phyloP scores from a whole-genome alignment of 2,888 invertebrate species.

The Zele albiditarsus region DNA sequence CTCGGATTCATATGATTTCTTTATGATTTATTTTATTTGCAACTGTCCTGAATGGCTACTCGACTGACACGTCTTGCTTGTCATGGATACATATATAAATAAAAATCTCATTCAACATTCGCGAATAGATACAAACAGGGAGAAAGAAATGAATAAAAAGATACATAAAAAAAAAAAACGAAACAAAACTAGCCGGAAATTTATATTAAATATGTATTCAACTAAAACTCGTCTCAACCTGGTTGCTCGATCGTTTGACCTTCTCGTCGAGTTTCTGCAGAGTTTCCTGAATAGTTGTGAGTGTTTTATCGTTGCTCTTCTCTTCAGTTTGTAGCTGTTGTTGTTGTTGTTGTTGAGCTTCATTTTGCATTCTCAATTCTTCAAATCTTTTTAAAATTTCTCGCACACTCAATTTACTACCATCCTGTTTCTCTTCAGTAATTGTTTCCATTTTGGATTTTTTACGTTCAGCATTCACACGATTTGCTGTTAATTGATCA shows the following conservation, averaged over 20 bases:
- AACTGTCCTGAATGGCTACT: conserved; percentile 31
- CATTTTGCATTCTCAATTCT: conserved; percentile 74
- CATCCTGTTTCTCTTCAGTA: conserved; percentile 82
- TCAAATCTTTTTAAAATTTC: conserved; percentile 89
- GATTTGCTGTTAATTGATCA: conserved; percentile 57
- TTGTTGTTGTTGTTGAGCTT: conserved; percentile 54
- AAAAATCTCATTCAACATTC: background rate
- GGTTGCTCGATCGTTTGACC: conserved; percentile 66
- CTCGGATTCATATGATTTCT: conserved; percentile 35
- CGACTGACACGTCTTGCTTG: conserved; percentile 25
- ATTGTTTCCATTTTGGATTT: conserved; percentile 83
- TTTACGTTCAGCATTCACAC: conserved; percentile 60
- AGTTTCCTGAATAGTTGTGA: conserved; percentile 71
- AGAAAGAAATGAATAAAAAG: background rate
- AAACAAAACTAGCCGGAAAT: conserved; percentile 14
- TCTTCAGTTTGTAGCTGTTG: conserved; percentile 58
- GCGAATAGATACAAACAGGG: conserved; percentile 2
- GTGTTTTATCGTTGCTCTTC: conserved; percentile 65
- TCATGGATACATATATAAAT: conserved; percentile 27
- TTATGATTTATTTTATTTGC: conserved; percentile 33
- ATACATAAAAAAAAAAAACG: background rate
- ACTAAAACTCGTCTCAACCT: conserved; percentile 57
- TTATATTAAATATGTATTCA: conserved; percentile 14
- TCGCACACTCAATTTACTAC: conserved; percentile 86
- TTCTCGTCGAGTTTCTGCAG: conserved; percentile 73